Evolutionary conservation across 2,113 vertebrate genomes (phyloP).

Genomic region (Channa maculata): DNA sequence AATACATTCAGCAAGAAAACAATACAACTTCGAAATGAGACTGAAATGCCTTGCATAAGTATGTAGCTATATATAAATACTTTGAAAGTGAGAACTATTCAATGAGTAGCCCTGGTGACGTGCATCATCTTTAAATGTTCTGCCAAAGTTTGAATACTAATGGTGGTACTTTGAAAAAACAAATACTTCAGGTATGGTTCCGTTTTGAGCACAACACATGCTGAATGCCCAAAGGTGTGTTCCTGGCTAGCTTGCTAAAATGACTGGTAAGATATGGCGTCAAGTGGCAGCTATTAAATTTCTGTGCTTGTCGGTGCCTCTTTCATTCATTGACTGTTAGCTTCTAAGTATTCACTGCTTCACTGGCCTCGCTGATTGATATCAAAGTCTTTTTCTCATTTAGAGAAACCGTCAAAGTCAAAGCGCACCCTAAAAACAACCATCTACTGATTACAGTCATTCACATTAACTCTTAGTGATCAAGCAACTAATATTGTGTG

Average conservation of each 20-base stretch:
- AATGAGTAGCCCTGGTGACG: neutral
- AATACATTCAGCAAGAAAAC: neutral
- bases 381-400: slow-evolving; percentile 50
- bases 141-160: neutral
- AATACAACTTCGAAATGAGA: neutral
- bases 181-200: neutral
- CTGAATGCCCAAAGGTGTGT: slow-evolving; percentile 30
- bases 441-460: slow-evolving; percentile 48
- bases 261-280: slow-evolving; percentile 43
- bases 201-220: neutral
- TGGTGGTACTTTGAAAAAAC: too few relatives aligned
- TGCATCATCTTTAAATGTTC: neutral
- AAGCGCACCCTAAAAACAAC: slow-evolving; percentile 33
- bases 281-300: slow-evolving; percentile 49
- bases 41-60: neutral
- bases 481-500: slow-evolving; percentile 61
- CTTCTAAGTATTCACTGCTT: slow-evolving; percentile 51
- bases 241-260: slow-evolving; percentile 16
- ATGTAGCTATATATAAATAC: neutral
- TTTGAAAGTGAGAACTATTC: neutral
- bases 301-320: slow-evolving; percentile 26
- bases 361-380: slow-evolving; percentile 59
- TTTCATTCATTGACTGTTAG: slow-evolving; percentile 47
- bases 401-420: slow-evolving; percentile 52
- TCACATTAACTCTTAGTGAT: slow-evolving; percentile 58